phyloP scores from a whole-genome alignment of 2,888 invertebrate genomes.

The Papilio gigon region DNA sequence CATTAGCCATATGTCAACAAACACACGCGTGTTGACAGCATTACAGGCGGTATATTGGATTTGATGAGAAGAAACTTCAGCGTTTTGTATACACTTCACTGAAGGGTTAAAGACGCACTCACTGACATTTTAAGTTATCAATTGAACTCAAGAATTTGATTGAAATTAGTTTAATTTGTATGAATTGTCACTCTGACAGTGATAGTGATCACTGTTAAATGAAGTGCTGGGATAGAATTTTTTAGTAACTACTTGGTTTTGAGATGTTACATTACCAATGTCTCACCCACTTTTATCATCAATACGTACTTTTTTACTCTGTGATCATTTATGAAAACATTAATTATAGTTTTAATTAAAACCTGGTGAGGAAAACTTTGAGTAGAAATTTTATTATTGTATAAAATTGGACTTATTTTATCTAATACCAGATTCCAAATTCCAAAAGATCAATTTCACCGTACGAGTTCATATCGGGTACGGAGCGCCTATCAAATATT shows the following conservation, averaged over 20 bases:
- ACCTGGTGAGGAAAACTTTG: too few species aligned
- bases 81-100: conserved; percentile 31
- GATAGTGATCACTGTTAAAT: too few species aligned
- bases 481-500: conserved; percentile 69
- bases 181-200: too few species aligned
- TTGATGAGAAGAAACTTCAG: conserved; percentile 48
- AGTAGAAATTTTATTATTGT: too few species aligned
- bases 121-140: not conserved
- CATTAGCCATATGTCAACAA: conserved; percentile 48
- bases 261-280: too few species aligned
- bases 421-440: not conserved
- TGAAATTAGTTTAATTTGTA: not conserved
- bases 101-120: conserved; percentile 14
- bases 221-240: too few species aligned
- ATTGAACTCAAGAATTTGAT: not conserved
- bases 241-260: too few species aligned
- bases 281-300: too few species aligned
- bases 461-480: conserved; percentile 43
- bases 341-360: too few species aligned
- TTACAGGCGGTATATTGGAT: conserved; percentile 52
- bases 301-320: too few species aligned
- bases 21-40: conserved; percentile 49
- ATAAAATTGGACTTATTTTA: too few species aligned
- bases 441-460: conserved; percentile 6
- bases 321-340: too few species aligned